Percentiles rank a stretch among this genome's conserved stretches.
These are phyloP conservation scores for Bos taurus DNA, from an alignment of 2,113 vertebrate genomes.

Conservation along the genomic window DNA sequence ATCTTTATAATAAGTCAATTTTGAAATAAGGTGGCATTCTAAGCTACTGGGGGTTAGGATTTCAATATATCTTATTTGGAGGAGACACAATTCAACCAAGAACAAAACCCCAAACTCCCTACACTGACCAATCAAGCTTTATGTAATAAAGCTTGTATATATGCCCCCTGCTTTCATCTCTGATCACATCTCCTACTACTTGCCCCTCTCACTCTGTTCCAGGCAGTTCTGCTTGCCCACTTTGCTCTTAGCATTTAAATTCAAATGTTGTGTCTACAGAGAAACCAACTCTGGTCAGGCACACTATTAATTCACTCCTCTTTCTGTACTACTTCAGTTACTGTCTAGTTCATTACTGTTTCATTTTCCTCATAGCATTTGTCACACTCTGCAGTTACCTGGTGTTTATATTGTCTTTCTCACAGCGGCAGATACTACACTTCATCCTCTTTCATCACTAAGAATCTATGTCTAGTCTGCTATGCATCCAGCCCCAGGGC, in stretches of 20 bases:
- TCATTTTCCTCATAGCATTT: not conserved
- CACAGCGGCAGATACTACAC: not conserved
- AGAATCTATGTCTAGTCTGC: not conserved
- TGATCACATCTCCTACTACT: not conserved
- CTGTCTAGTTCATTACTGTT: not conserved
- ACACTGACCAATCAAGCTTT: not conserved
- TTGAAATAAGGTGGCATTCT: not conserved
- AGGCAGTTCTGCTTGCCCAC: not conserved
- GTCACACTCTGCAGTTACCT: not conserved
- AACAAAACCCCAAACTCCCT: not conserved
- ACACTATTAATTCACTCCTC: not conserved
- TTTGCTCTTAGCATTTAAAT: slow-evolving; percentile 14
- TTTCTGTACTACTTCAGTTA: not conserved
- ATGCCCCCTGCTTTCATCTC: not conserved
- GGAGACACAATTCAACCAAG: not conserved
- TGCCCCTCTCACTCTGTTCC: not conserved
- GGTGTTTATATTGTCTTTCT: not conserved
- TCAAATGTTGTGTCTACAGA: not conserved
- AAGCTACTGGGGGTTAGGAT: not conserved
- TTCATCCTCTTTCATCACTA: not conserved
- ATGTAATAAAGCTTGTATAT: not conserved
- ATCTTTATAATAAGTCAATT: not conserved
- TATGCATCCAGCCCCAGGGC: not conserved
- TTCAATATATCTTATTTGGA: not conserved
- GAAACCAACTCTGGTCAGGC: not conserved